Evolutionary conservation across 2,888 invertebrate species (phyloP), one percentile per base, ranked within the genome.

Genomic region (Scelioninae gen. 1): DNA sequence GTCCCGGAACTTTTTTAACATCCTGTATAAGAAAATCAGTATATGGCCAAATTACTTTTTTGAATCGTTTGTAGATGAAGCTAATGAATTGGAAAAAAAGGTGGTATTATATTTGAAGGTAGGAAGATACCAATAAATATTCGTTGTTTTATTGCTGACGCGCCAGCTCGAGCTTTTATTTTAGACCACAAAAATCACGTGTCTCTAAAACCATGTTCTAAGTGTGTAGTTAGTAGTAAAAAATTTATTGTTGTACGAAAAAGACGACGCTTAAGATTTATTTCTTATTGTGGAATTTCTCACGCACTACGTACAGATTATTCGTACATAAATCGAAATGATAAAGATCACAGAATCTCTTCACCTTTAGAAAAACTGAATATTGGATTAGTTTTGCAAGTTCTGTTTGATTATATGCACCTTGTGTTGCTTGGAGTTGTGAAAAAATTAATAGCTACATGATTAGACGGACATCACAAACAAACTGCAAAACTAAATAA

Each of bases 331-430:
- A 11, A 60, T 2, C 45, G 71, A 58, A 10, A 5, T 31, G 58
- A 60, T 49, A 10, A 5, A 31, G 11, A 55, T 3, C 13, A 40
- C 1, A 13, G 23, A 31, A 43, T 13, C 6, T 15, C 56, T 31
- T 55, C 56, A 8, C 56, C 71, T 13, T 29, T 71, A 34, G 34
- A 45, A 5, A 31, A 32, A 6, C 45, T 71, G 11, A 10, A 55
- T 5, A 1, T 15, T 0, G 16, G 40, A 16, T 16, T 66, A 16
- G 51, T 40, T 13, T 11, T 23, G 5, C 40, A 66, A 13, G 66
- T 40, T 5, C 53, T 53, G 6, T 66, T 66, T 11, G 66, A 66
- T 6, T 66, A 66, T 40, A 66, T 66, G 66, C 66, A 66, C 16
- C 38, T 51, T n/a, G 65, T 65, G 4, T 34, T 65, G 16, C 15